Conservation (phyloP, 2,888 invertebrate genomes). For the Polydrusus tereticollis region DNA sequence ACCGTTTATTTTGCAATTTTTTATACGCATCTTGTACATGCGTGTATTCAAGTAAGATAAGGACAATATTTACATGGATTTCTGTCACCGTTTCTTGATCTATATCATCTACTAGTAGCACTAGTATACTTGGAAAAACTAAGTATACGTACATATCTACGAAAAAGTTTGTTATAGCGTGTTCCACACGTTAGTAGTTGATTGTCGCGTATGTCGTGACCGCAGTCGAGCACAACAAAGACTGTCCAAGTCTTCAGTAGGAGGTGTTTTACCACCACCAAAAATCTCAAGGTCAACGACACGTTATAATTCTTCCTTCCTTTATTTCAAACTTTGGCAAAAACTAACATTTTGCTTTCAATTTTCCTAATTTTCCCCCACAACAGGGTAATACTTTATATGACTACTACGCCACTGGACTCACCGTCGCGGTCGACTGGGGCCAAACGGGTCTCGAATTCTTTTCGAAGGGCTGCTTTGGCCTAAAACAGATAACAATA, state of each 20-base stretch:
- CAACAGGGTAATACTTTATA: conserved; percentile 29
- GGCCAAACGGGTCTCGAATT: conserved; percentile 65
- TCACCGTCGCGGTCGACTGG: conserved; percentile 64
- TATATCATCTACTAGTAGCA: conserved; percentile 6
- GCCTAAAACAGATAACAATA: conserved; percentile 57
- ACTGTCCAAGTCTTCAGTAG: conserved; percentile 11
- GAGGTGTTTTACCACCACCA: not conserved
- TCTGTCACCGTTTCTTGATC: not conserved
- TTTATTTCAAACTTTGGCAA: too few relatives aligned
- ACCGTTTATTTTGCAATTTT: too few relatives aligned
- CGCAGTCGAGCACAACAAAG: conserved; percentile 17
- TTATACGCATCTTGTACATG: too few relatives aligned
- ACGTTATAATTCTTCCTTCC: conserved; percentile 3
- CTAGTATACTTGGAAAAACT: conserved; percentile 32
- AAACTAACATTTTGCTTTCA: conserved; percentile 5
- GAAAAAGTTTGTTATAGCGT: conserved; percentile 31
- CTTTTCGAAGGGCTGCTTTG: conserved; percentile 63
- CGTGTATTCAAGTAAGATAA: too few relatives aligned
- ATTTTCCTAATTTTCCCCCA: not conserved
- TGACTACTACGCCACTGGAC: conserved; percentile 56
- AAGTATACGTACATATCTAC: conserved; percentile 36
- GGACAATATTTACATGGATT: not conserved
- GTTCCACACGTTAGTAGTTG: conserved; percentile 42
- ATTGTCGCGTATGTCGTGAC: conserved; percentile 48
- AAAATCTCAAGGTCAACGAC: conserved; percentile 3